These are phyloP conservation scores for Fundulus diaphanus DNA, from an alignment of 2,797 vertebrate genomes.

Conservation along the genomic window DNA sequence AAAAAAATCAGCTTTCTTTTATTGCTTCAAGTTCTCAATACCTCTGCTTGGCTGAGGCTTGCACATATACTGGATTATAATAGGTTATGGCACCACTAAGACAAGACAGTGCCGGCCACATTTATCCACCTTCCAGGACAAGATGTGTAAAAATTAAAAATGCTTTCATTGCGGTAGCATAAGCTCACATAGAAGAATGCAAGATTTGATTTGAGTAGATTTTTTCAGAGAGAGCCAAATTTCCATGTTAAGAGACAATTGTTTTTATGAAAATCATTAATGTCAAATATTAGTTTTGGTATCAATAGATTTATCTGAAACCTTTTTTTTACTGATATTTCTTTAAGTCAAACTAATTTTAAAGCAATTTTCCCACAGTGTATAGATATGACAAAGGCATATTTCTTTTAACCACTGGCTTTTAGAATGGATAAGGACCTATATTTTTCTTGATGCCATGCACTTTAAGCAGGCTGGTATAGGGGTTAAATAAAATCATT, in stretches of 20 bases:
- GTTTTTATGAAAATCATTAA: background rate
- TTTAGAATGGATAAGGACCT: background rate
- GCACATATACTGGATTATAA: background rate
- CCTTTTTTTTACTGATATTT: background rate
- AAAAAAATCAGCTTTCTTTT: constrained; percentile 3
- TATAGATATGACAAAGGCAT: too few species aligned
- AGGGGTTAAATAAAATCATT: background rate
- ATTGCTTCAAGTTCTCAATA: background rate
- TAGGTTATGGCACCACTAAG: background rate
- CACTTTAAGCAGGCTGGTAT: background rate
- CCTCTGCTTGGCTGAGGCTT: background rate
- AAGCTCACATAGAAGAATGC: background rate
- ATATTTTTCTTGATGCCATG: background rate
- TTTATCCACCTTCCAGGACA: background rate
- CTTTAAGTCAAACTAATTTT: background rate
- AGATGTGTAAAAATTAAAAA: background rate
- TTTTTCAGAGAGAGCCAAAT: background rate
- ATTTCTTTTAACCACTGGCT: background rate
- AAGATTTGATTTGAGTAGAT: background rate
- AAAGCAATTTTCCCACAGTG: too few species aligned
- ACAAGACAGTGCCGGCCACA: background rate
- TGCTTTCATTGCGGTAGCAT: background rate
- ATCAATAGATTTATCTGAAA: background rate
- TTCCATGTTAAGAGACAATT: background rate
- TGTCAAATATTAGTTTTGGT: too few species aligned